Evolutionary conservation across 2,888 invertebrate species (phyloP).

Genomic region (Pristionchus japonicus): DNA sequence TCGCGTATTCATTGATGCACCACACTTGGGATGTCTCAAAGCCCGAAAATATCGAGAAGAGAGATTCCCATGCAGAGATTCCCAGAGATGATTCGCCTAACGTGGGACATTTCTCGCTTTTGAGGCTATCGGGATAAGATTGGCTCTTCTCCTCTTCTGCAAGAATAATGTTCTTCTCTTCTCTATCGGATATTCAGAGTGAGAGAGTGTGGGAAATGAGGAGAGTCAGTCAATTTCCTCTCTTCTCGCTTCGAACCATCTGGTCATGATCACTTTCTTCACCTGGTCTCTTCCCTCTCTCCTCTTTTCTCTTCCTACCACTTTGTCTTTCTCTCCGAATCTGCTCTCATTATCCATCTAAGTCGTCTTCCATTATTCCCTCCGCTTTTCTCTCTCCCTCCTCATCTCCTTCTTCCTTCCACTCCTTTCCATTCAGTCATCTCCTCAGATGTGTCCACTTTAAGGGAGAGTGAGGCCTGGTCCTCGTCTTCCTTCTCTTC

Average conservation of each 20-base stretch:
- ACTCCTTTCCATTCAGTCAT: conserved; percentile 22
- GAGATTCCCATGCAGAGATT: neutral
- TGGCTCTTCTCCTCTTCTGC: neutral
- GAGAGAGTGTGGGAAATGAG: too few relatives aligned
- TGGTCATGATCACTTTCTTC: conserved; percentile 27
- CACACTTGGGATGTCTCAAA: too few relatives aligned
- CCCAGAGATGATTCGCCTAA: neutral
- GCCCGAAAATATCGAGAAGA: too few relatives aligned
- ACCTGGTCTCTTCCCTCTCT: neutral
- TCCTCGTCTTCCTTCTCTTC: conserved; percentile 4
- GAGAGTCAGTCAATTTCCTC: too few relatives aligned
- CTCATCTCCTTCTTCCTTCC: neutral
- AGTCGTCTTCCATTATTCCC: neutral
- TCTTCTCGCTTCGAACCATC: neutral
- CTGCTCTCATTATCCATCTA: neutral
- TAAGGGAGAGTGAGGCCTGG: neutral
- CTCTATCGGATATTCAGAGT: too few relatives aligned
- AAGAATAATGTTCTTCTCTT: too few relatives aligned
- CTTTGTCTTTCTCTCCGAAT: neutral
- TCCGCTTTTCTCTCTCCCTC: neutral
- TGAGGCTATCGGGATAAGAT: too few relatives aligned
- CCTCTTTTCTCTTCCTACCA: neutral
- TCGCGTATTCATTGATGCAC: neutral
- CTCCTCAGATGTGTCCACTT: conserved; percentile 42
- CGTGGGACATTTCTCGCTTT: conserved; percentile 23